These are phyloP conservation scores for Ochotona curzoniae DNA, from an alignment of 2,113 vertebrate genomes.

Conservation along the genomic window DNA sequence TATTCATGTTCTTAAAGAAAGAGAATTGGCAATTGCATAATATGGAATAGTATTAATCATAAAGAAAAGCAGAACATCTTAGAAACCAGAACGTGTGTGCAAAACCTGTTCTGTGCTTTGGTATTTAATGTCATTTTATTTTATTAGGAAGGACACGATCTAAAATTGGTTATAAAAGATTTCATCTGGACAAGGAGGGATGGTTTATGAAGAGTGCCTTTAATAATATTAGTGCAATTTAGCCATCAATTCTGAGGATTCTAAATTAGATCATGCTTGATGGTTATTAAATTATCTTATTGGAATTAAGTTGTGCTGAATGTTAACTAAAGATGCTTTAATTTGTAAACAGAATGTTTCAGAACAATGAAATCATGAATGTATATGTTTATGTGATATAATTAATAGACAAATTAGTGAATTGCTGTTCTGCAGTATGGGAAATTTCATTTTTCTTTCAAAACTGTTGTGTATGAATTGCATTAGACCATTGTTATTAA, in stretches of 20 bases:
- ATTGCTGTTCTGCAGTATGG: neutral
- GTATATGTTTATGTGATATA: neutral
- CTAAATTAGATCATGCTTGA: neutral
- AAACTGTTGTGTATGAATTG: neutral
- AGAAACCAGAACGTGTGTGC: neutral
- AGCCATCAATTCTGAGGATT: neutral
- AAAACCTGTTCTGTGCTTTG: neutral
- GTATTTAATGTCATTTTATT: constrained; percentile 16
- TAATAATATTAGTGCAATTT: constrained; percentile 45
- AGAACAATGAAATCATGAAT: neutral
- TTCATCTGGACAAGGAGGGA: neutral
- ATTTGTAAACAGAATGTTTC: neutral
- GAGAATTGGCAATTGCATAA: neutral
- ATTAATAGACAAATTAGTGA: neutral
- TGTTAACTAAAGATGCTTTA: neutral
- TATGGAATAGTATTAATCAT: neutral
- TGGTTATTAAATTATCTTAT: neutral
- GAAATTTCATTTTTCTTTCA: neutral
- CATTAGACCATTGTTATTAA: neutral
- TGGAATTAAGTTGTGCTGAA: neutral
- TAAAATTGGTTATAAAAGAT: neutral
- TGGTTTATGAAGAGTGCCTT: neutral
- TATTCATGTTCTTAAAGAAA: neutral
- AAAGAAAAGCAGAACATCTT: neutral
- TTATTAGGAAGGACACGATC: neutral